A percentile compares a stretch with the other conserved stretches of the same genome.
Conservation (phyloP, 1,140 invertebrate genomes). For the Pseudomyrmex dendroicus region DNA sequence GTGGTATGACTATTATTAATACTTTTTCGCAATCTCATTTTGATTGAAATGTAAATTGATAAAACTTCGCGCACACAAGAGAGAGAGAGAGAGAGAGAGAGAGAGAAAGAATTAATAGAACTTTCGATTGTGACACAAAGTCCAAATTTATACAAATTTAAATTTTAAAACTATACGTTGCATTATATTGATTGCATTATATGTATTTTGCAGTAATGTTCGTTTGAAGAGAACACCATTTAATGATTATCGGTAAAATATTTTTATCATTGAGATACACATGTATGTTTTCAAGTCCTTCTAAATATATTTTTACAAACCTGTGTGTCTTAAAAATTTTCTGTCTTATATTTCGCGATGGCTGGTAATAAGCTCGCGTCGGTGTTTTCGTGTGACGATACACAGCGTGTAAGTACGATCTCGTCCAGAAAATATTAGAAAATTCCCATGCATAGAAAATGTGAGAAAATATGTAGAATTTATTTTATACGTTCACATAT, state of each 20-base stretch:
- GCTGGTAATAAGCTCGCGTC: neutral
- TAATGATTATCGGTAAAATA: neutral
- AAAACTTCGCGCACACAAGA: conserved; percentile 59
- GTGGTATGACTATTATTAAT: conserved; percentile 38
- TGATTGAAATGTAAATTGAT: conserved; percentile 57
- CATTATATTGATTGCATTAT: no score
- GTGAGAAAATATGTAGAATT: conserved; percentile 15
- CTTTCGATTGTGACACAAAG: conserved; percentile 38
- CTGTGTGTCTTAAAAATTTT: neutral
- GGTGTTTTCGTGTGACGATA: neutral
- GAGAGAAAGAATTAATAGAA: conserved; percentile 8
- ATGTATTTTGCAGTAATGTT: neutral
- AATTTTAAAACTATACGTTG: neutral
- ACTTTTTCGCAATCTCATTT: conserved; percentile 36
- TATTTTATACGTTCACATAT: conserved; percentile 9
- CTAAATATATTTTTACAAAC: neutral
- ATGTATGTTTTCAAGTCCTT: no score
- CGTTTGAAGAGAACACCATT: neutral
- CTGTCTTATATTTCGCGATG: no score
- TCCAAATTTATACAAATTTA: conserved; percentile 46
- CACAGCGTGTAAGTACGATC: neutral
- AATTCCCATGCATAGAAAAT: conserved; percentile 41
- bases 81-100: no score
- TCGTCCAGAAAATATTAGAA: conserved; percentile 34
- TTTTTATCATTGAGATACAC: no score